Conservation (phyloP, 2,113 vertebrate species). For the Pantherophis guttatus region DNA sequence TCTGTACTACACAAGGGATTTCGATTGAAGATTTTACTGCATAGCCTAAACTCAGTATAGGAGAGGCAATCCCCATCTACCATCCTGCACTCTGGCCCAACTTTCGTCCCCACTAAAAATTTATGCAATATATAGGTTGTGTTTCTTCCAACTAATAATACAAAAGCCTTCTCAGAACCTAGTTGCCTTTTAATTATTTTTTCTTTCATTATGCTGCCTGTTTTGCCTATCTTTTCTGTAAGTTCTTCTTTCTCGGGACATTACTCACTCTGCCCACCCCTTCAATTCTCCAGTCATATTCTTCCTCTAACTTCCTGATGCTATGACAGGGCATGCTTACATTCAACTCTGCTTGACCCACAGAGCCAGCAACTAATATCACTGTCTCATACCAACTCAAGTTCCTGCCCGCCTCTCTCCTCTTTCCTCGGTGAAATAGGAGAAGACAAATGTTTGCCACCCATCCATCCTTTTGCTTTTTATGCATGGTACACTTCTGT, state of each 20-base stretch:
- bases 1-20: background rate
- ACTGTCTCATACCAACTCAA: background rate
- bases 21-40: background rate
- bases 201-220: background rate
- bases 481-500: background rate
- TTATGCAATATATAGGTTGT: background rate
- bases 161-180: background rate
- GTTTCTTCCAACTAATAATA: background rate
- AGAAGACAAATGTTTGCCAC: background rate
- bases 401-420: background rate
- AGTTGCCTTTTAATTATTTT: background rate
- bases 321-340: background rate
- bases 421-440: background rate
- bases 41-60: background rate
- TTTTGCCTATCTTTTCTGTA: background rate
- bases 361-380: background rate
- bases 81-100: background rate
- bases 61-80: background rate
- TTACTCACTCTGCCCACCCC: background rate
- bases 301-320: background rate
- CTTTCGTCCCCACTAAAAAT: background rate
- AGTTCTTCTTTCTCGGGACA: background rate
- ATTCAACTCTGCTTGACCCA: background rate
- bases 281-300: background rate
- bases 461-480: background rate